Conservation (phyloP, 2,888 invertebrate species). For the Drosophila gaucha region DNA sequence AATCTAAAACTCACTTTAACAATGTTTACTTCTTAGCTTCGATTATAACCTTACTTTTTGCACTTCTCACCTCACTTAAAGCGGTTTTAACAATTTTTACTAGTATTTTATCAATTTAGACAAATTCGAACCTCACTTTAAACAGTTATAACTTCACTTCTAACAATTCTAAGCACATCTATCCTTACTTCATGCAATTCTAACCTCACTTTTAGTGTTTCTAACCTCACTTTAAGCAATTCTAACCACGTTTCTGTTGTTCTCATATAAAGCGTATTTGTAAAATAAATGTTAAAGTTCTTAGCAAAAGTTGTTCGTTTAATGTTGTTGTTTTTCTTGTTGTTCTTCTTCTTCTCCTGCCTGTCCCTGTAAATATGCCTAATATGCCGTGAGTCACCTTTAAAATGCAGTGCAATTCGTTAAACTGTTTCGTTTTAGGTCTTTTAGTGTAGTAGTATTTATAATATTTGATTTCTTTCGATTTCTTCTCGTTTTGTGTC, state of each 20-base stretch:
- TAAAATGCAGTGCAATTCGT: constrained; percentile 20
- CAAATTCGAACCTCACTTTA: neutral
- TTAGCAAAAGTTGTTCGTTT: constrained; percentile 65
- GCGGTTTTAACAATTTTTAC: constrained; percentile 4
- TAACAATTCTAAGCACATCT: neutral
- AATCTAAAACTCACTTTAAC: constrained; percentile 1
- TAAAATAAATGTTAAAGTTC: constrained; percentile 67
- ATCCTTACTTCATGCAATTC: neutral
- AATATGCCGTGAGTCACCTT: constrained; percentile 10
- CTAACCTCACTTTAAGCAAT: constrained; percentile 14
- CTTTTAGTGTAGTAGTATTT: constrained; percentile 20
- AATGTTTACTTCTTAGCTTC: no score
- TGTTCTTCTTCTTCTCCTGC: constrained; percentile 15
- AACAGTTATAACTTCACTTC: no score
- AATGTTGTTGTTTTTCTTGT: constrained; percentile 25
- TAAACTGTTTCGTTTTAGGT: constrained; percentile 7
- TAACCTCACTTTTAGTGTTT: constrained; percentile 11
- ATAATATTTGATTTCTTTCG: constrained; percentile 7
- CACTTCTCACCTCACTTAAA: no score
- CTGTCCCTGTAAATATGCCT: constrained; percentile 69
- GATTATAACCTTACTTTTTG: neutral
- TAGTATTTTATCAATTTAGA: no score
- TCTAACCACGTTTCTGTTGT: constrained; percentile 12
- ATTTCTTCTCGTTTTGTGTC: constrained; percentile 51
- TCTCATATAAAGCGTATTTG: constrained; percentile 58